Evolutionary conservation across 2,888 invertebrate genomes (phyloP), one percentile per base, ranked within the genome.

Genomic region (Arge pagana): DNA sequence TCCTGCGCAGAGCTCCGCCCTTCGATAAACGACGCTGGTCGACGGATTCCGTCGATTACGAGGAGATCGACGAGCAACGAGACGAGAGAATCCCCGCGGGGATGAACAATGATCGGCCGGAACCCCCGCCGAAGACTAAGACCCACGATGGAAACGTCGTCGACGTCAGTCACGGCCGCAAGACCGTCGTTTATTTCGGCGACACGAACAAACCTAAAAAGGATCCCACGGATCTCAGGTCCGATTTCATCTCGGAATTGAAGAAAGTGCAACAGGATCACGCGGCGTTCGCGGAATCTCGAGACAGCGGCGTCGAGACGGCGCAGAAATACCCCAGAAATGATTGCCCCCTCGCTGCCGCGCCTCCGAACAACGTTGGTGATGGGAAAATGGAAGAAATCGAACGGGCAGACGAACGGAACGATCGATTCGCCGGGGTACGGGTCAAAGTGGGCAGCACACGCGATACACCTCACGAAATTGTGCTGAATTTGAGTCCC

Each of bases 171-270:
- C 50, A 65, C 62, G 37, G 61, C 63, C 86, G 87, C 67, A 86
- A 85, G 77, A 86, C 87, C n/a, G 85, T 87, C 40, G 86, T 87
- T 63, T 87, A 87, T 70, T 87, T 87, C 60, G 87, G 87, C 24
- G 87, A 87, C 67, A 84, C 85, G 2, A 82, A 84, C 39, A 80
- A 79, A 59, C 80, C 81, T 57, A 53, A 60, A 60, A 37, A 45
- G 37, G 24, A 6, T 21, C 7, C 23, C 7, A n/a, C 45, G 55
- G 36, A 42, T 48, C 15, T 24, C 28, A 1, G 30, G 40, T 50
- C 53, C 53, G 45, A 56, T 51, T 42, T 52, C 35, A 1, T 50
- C 48, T 48, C 39, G 31, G 52, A 56, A 24, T 35, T 45, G 15
- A 45, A 45, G 28, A 45, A 33, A 33, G 33, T 45, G 3, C 45